Conservation (phyloP, 1,140 invertebrate genomes). For the Chlorops oryzae region DNA sequence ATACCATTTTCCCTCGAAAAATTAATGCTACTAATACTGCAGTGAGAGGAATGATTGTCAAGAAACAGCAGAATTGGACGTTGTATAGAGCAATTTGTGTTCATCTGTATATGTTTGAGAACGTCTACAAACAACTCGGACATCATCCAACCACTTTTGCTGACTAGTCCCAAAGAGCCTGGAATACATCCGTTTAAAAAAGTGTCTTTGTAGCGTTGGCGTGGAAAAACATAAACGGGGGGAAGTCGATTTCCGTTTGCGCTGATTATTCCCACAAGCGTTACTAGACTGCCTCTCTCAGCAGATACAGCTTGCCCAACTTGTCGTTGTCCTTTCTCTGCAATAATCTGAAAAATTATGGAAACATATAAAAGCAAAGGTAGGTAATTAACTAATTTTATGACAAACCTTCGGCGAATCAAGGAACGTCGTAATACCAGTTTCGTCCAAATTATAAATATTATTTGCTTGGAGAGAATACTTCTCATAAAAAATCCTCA, state of each 20-base stretch:
- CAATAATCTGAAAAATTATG: too few species aligned
- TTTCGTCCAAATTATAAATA: constrained; percentile 46
- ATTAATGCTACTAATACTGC: too few species aligned
- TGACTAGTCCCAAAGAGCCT: too few species aligned
- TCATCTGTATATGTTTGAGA: too few species aligned
- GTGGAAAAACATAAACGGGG: constrained; percentile 40
- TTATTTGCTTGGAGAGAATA: not conserved
- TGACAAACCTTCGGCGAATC: constrained; percentile 37
- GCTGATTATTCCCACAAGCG: constrained; percentile 30
- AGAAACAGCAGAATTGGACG: too few species aligned
- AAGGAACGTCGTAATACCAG: constrained; percentile 36
- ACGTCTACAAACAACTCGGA: too few species aligned
- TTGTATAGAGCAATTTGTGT: too few species aligned
- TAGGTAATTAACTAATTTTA: too few species aligned
- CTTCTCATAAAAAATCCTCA: not conserved
- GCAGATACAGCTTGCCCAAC: constrained; percentile 31
- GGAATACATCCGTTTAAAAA: constrained; percentile 31
- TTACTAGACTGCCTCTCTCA: constrained; percentile 39
- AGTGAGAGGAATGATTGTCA: too few species aligned
- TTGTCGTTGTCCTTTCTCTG: constrained; percentile 28
- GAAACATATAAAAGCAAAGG: too few species aligned
- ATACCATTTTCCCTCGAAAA: too few species aligned
- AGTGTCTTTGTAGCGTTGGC: constrained; percentile 32
- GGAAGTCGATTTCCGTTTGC: constrained; percentile 34
- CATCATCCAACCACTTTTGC: too few species aligned